These are phyloP conservation scores for Pheosia gnoma DNA, from an alignment of 2,888 invertebrate species.

Conservation along the genomic window DNA sequence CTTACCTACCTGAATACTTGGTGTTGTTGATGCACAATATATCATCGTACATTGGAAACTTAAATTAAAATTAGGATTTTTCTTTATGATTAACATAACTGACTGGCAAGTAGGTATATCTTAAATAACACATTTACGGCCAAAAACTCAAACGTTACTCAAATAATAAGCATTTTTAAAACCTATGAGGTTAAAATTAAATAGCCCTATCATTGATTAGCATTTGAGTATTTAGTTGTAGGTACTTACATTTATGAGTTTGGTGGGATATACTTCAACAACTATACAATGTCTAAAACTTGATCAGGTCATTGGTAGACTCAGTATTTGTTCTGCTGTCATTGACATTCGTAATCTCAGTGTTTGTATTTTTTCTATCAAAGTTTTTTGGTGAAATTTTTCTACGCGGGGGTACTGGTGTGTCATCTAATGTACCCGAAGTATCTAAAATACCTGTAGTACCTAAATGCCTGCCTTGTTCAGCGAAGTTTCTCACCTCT, in stretches of 20 bases:
- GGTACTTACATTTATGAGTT: slow-evolving; percentile 1
- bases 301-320: slow-evolving; percentile 71
- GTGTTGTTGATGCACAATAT: no score
- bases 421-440: slow-evolving; percentile 64
- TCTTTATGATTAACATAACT: no score
- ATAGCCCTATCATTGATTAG: not conserved
- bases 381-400: slow-evolving; percentile 67
- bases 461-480: slow-evolving; percentile 60
- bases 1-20: not conserved
- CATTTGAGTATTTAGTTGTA: slow-evolving; percentile 3
- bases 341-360: slow-evolving; percentile 22
- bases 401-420: slow-evolving; percentile 70
- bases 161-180: no score
- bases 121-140: no score
- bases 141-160: no score
- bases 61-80: not conserved
- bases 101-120: no score
- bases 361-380: slow-evolving; percentile 40
- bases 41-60: not conserved
- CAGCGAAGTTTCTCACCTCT: slow-evolving; percentile 55
- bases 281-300: slow-evolving; percentile 55
- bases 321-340: slow-evolving; percentile 32
- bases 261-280: slow-evolving; percentile 4
- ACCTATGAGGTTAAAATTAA: no score
- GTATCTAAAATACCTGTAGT: slow-evolving; percentile 60